phyloP scores from a whole-genome alignment of 2,888 invertebrate species.

The Thera britannica region DNA sequence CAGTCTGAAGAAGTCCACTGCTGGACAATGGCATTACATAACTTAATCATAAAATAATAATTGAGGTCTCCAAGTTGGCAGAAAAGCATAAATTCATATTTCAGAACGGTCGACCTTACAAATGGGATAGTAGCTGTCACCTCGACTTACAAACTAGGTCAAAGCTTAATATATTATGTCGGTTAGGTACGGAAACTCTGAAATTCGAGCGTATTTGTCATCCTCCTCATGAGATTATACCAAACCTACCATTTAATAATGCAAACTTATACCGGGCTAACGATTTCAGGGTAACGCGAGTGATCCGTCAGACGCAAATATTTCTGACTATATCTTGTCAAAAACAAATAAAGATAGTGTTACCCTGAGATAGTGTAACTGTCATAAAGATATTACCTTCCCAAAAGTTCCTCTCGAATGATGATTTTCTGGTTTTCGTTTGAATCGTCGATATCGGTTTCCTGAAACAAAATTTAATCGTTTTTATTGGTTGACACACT shows the following conservation, averaged over 20 bases:
- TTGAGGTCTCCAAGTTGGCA: not conserved
- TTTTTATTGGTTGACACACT: not conserved
- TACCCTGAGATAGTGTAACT: slow-evolving; percentile 36
- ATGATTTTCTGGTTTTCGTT: slow-evolving; percentile 67
- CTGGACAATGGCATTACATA: no score
- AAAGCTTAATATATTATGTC: slow-evolving; percentile 8
- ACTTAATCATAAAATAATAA: not conserved
- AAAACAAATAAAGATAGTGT: no score
- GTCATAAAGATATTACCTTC: slow-evolving; percentile 58
- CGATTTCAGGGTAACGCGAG: no score
- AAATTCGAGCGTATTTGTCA: slow-evolving; percentile 16
- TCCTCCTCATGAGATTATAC: not conserved
- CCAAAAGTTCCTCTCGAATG: slow-evolving; percentile 74
- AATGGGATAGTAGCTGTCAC: slow-evolving; percentile 6
- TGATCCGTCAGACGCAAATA: no score
- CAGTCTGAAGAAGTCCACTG: not conserved
- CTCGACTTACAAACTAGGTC: slow-evolving; percentile 14
- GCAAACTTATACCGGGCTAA: not conserved
- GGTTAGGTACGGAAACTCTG: slow-evolving; percentile 5
- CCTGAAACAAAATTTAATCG: slow-evolving; percentile 61
- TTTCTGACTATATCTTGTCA: no score
- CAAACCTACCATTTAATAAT: not conserved
- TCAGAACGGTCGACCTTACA: slow-evolving; percentile 5
- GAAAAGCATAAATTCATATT: slow-evolving; percentile 6
- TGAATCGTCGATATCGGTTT: slow-evolving; percentile 64